Base-by-base conservation (phyloP, 1,140 invertebrate species). In the Leguminivora glycinivorella region DNA sequence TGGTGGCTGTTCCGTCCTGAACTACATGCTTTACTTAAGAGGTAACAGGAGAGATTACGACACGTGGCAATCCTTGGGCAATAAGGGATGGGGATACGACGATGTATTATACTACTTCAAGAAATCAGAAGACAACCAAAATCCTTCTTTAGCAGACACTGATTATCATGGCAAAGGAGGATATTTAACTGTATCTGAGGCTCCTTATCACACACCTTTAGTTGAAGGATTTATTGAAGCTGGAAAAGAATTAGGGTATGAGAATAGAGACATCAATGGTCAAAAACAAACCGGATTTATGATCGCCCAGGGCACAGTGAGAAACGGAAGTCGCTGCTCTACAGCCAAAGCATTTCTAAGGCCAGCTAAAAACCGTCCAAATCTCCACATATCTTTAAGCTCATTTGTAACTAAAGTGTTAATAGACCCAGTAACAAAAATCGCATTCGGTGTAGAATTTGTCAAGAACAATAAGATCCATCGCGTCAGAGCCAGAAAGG, bases 11-110 rank as follows among this genome's bases (percentile, higher is more conserved):
- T 92, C 90, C 3, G 97, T 98, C 0, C 93, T 99, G 0, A 99
- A 99, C 87, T 99, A 99, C 82, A 99, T 99, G 98, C 93, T 99
- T 0, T 99, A 99, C 81, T 93, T 99, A 0, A 93, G 98, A 29
- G 98, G 98, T 0, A 98, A 99, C 83, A 95, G 95, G 73, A 95
- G 94, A 71, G 98, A 99, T 85, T 99, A 99, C 85, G 97, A 99
- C 81, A 92, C 93, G 5, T 99, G 99, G 98, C 97, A 98, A 82
- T 90, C 94, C 0, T 90, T 96, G 29, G 98, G 98, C 0, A 99
- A 98, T 77, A 93, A 94, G 0, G 98, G 97, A 4, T 99, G 99
- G 99, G 95, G 96, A 0, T 98, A 95, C 78, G 94, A 96, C 60
- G 95, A 97, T 38, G 95, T 96, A 0, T 86, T 98, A 0, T 95